Evolutionary conservation across 2,797 vertebrate genomes (phyloP), one percentile per base, ranked within the genome.

Genomic region (Neosalanx taihuensis): DNA sequence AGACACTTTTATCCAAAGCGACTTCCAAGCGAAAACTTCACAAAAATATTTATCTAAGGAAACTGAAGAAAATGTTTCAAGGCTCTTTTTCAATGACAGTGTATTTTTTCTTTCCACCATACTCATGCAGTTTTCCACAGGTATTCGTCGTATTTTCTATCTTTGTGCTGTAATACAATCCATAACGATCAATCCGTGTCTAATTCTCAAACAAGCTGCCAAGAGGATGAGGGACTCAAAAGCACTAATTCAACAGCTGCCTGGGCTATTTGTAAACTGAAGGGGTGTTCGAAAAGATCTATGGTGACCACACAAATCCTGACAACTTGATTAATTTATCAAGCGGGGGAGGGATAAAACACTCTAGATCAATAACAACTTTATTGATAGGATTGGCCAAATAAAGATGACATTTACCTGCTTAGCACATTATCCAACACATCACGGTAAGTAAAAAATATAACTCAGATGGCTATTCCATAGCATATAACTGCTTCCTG

Each of bases 351-450:
- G 5, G 75, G 78, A 89, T 88, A 89, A 90, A 90, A 85, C 90
- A 84, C 80, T 51, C 15, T 12, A 71, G 75, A 91, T 93, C 88
- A 70, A 92, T 90, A 76, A 74, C 41, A 80, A 81, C 79, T 90
- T 92, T 93, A 92, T 91, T 88, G 91, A 92, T 90, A 86, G 82
- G 64, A 56, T 75, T 79, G 56, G 79, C 78, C 79, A 87, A 91
- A 92, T 91, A 90, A 92, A 92, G 85, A 87, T 90, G 89, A 88
- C 87, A 92, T 91, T 92, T 92, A 86, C 86, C 84, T 84, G 83
- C 86, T 90, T 85, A 85, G 84, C 76, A 76, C 85, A 89, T 91
- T 84, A 82, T 88, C 88, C 87, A 82, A 92, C 90, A 87, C 86
- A 86, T 89, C 89, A 85, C 59, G 72, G 76, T 84, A 76, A 85